These are phyloP conservation scores for Cotesia chilonis DNA, from an alignment of 1,140 invertebrate species.

Conservation along the genomic window DNA sequence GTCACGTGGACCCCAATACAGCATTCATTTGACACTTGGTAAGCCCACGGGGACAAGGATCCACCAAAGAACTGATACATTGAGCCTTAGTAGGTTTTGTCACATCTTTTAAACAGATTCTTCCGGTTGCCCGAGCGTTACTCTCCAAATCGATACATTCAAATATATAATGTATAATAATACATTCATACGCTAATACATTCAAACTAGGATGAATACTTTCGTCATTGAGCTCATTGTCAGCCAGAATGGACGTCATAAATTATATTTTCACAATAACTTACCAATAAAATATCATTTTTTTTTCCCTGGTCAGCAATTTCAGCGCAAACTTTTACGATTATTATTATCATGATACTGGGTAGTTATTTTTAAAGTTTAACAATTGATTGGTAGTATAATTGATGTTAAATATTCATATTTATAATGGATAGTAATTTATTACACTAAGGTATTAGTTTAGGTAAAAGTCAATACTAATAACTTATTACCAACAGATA, in stretches of 20 bases:
- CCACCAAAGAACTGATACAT: slow-evolving; percentile 31
- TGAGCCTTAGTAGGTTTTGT: slow-evolving; percentile 18
- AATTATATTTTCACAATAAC: slow-evolving; percentile 14
- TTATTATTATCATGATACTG: no score
- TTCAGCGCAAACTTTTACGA: neutral
- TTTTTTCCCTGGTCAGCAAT: no score
- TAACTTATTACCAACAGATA: no score
- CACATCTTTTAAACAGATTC: slow-evolving; percentile 49
- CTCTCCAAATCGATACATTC: neutral
- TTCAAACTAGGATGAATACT: neutral
- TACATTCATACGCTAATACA: no score
- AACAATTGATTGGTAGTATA: no score
- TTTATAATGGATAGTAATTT: no score
- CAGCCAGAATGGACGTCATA: slow-evolving; percentile 1
- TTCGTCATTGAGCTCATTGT: slow-evolving; percentile 23
- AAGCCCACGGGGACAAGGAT: slow-evolving; percentile 46
- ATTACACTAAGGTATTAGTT: no score
- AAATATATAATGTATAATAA: no score
- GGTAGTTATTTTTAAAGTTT: no score
- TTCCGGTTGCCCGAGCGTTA: slow-evolving; percentile 49
- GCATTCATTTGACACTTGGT: slow-evolving; percentile 52
- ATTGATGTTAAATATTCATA: no score
- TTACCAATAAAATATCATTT: neutral
- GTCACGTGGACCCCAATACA: slow-evolving; percentile 35
- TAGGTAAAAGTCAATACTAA: no score